A percentile compares a stretch with the other conserved stretches of the same genome.
These are phyloP conservation scores for Anolis carolinensis DNA, from an alignment of 2,113 vertebrate species.

Conservation along the genomic window DNA sequence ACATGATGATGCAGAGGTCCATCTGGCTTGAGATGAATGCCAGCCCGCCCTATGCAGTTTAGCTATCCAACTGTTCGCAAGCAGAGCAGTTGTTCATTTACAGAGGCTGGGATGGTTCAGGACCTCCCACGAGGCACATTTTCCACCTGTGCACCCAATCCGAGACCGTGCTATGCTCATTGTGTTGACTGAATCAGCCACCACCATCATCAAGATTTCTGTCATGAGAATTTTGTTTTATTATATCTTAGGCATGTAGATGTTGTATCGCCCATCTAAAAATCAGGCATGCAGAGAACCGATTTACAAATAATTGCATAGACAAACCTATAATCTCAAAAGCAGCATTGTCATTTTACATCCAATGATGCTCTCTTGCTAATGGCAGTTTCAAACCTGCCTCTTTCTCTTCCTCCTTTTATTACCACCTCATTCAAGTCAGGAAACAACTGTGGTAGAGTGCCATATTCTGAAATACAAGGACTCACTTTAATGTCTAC, in stretches of 20 bases:
- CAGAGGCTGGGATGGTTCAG: neutral
- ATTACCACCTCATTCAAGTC: no score
- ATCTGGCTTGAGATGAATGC: neutral
- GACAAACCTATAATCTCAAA: neutral
- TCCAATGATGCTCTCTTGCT: neutral
- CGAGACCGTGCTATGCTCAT: neutral
- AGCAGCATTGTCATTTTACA: neutral
- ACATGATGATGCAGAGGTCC: neutral
- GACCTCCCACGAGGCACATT: neutral
- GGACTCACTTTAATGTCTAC: neutral
- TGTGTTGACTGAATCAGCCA: neutral
- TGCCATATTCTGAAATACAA: neutral
- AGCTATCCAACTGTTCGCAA: neutral
- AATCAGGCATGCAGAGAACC: neutral
- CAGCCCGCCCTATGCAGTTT: neutral
- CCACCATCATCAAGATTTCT: neutral
- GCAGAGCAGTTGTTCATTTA: neutral
- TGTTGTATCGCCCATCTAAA: neutral
- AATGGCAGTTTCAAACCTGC: neutral
- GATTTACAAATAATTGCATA: constrained; percentile 24
- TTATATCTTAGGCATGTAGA: neutral
- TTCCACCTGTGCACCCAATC: no score
- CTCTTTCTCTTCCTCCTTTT: neutral
- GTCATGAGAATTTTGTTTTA: neutral
- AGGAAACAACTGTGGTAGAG: neutral